Base-by-base conservation (phyloP, 2,113 vertebrate genomes). In the Falcunculus frontatus region DNA sequence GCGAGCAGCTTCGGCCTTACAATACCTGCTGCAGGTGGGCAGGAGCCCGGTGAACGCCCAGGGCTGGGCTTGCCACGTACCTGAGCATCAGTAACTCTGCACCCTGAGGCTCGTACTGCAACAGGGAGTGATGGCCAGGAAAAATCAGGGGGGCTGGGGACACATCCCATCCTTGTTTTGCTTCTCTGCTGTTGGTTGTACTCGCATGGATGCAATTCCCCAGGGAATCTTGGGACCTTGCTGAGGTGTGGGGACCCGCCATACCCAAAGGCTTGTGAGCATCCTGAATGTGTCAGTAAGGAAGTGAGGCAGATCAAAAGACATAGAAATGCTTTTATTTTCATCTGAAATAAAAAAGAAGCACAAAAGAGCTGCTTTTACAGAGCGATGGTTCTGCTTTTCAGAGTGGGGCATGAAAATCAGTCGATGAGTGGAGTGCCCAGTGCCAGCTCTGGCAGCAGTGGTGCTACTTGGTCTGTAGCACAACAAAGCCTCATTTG, bases 321-420 rank as follows among this genome's bases (percentile, higher is more conserved):
- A 22, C 8, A 20, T 11, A 73, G 88, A 76, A 92, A 73, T 79
- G 70, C 57, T 95, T 96, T 93, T 92, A 87, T 95, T 93, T 96
- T 90, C 16, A 20, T 47, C 79, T 79, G 30, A 95, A 92, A 90
- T 64, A 60, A 70, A 88, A 94, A 76, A 52, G 47, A 76, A 92
- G 29, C 25, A 86, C 79, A 44, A 53, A 73, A 83, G 53, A n/a
- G 29, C 37, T 50, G 63, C 14, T 91, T 95, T 94, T 53, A 32
- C 41, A 39, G 41, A 62, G 56, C 0, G 0, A 16, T 65, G 50
- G 23, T 77, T 94, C 63, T 89, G 59, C 46, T 86, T 44, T 62
- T 84, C 73, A 69, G 72, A 76, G 62, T 10, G 25, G 53, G 30
- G 27, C 53, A 29, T 22, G n/a, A 73, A 88, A 88, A 92, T 76